These are phyloP conservation scores for Leptinotarsa peninsularis DNA, from an alignment of 2,888 invertebrate genomes.

Conservation along the genomic window DNA sequence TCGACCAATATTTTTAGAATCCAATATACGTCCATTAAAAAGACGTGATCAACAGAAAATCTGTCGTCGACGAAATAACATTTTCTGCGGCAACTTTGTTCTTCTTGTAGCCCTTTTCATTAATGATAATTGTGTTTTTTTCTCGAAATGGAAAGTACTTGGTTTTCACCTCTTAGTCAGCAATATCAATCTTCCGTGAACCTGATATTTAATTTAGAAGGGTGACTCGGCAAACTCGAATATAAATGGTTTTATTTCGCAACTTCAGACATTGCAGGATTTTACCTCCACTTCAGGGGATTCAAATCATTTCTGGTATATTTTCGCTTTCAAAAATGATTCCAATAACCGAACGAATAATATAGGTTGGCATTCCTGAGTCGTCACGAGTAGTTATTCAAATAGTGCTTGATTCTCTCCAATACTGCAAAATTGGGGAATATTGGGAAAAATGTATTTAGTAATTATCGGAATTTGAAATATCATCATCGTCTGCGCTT, in stretches of 20 bases:
- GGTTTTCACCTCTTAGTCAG: conserved; percentile 20
- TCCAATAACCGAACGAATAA: not conserved
- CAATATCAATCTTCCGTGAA: conserved; percentile 13
- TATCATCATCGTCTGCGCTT: no score
- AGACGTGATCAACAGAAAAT: not conserved
- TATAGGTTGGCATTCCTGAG: no score
- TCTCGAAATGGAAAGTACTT: not conserved
- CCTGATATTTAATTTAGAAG: conserved; percentile 18
- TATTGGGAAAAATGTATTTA: no score
- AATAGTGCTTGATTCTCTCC: no score
- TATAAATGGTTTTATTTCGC: conserved; percentile 23
- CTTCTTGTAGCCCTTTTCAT: not conserved
- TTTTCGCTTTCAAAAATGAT: not conserved
- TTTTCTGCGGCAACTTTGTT: not conserved
- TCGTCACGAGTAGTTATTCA: no score
- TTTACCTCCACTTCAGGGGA: conserved; percentile 23
- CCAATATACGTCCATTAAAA: not conserved
- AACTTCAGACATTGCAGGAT: conserved; percentile 3
- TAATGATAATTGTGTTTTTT: not conserved
- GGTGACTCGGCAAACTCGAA: conserved; percentile 27
- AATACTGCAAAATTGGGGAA: no score
- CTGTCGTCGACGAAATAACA: not conserved
- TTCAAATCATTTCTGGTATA: conserved; percentile 4
- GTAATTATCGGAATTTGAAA: no score
- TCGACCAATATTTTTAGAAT: no score